These are phyloP conservation scores for Silurus asotus DNA, from an alignment of 2,113 vertebrate species.

Conservation along the genomic window DNA sequence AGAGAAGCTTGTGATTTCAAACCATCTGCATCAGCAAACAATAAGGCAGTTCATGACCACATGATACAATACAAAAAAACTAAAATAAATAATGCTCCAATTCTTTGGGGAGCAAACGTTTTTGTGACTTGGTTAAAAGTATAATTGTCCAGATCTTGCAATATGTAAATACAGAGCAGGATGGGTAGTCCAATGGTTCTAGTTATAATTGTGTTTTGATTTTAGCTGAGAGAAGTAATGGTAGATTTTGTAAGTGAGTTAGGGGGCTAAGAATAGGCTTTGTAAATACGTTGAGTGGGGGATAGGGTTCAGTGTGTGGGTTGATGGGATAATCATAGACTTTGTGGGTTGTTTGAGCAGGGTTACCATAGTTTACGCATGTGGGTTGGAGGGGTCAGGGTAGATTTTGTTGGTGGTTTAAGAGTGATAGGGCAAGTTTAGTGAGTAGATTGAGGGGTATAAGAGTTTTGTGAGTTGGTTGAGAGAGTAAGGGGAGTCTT, in stretches of 20 bases:
- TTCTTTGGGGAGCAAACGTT: background rate
- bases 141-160: background rate
- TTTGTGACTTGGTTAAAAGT: background rate
- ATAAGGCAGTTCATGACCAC: slow-evolving; percentile 12
- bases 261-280: background rate
- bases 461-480: background rate
- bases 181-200: background rate
- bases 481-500: background rate
- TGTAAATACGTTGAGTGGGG: too few relatives aligned
- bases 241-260: background rate
- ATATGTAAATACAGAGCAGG: background rate
- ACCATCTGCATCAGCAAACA: slow-evolving; percentile 26
- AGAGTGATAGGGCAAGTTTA: background rate
- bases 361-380: background rate
- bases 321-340: background rate
- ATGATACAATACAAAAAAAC: background rate
- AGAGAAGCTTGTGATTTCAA: slow-evolving; percentile 27
- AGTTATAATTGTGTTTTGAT: background rate
- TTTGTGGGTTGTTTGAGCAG: background rate
- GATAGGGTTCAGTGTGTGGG: too few relatives aligned
- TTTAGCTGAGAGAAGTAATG: background rate
- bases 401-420: background rate
- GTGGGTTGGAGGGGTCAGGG: background rate
- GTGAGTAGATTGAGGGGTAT: background rate
- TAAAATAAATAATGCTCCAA: background rate